A percentile compares a stretch with the other conserved stretches of the same genome.
These are phyloP conservation scores for Drosophila subpulchrella DNA, from an alignment of 1,140 invertebrate genomes.

Conservation along the genomic window DNA sequence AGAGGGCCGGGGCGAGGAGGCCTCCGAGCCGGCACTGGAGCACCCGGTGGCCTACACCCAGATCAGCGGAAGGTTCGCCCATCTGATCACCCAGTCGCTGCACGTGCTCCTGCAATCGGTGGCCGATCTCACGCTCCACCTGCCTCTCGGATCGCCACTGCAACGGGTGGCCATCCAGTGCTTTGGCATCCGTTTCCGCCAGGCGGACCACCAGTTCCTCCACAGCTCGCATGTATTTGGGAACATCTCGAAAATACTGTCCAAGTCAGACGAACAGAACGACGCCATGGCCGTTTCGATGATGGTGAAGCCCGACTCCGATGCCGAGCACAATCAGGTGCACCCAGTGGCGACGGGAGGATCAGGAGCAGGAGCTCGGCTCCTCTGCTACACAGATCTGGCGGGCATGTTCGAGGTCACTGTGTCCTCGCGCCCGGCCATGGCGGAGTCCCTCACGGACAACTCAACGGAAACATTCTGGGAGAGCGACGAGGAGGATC, in stretches of 20 bases:
- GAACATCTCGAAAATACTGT: constrained; percentile 98
- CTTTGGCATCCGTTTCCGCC: constrained; percentile 95
- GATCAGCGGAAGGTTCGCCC: constrained; percentile 92
- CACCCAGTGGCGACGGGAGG: not conserved
- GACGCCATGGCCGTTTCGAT: constrained; percentile 82
- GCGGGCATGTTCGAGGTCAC: constrained; percentile 85
- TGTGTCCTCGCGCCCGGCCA: constrained; percentile 96
- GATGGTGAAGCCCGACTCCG: constrained; percentile 44
- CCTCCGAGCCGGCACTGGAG: constrained; percentile 87
- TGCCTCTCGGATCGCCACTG: constrained; percentile 93
- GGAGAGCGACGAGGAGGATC: constrained; percentile 99
- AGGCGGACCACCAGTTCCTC: constrained; percentile 96
- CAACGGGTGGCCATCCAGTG: constrained; percentile 97
- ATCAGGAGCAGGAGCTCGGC: constrained; percentile 53
- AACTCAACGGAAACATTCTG: constrained; percentile 99
- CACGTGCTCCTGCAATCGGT: constrained; percentile 96
- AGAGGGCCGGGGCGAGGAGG: constrained; percentile 67
- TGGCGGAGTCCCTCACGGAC: constrained; percentile 96
- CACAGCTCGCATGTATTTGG: constrained; percentile 97
- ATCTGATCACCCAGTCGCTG: constrained; percentile 92
- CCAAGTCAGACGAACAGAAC: constrained; percentile 93
- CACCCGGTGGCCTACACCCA: constrained; percentile 93
- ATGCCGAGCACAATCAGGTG: constrained; percentile 64
- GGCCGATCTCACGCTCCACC: constrained; percentile 95
- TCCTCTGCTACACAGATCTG: constrained; percentile 71